Conservation (phyloP, 2,797 vertebrate genomes). For the Rhabdophis nuchalis region DNA sequence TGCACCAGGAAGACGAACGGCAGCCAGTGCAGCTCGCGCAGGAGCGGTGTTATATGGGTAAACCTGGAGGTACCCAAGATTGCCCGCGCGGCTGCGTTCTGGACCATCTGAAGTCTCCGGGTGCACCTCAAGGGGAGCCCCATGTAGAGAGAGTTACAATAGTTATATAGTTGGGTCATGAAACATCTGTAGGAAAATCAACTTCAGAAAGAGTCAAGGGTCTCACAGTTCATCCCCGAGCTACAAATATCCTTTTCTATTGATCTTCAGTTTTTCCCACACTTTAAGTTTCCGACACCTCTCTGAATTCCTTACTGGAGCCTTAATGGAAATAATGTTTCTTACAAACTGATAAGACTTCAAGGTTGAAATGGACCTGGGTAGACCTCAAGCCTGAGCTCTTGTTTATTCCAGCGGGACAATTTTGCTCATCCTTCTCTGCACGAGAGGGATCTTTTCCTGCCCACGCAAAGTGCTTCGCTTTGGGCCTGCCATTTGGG, state of each 20-base stretch:
- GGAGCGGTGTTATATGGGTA: too few relatives aligned
- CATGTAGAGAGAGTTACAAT: too few relatives aligned
- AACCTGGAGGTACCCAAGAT: too few relatives aligned
- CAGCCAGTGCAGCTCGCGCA: too few relatives aligned
- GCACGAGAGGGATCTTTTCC: neutral
- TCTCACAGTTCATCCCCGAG: neutral
- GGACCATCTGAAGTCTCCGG: too few relatives aligned
- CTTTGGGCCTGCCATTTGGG: conserved; percentile 29
- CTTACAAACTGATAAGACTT: conserved; percentile 14
- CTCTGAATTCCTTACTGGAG: neutral
- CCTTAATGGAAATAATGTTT: neutral
- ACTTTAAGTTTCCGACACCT: neutral
- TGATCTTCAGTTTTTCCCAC: neutral
- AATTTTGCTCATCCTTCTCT: neutral
- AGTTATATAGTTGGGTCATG: neutral
- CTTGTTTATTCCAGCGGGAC: neutral
- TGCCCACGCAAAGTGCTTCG: conserved; percentile 8
- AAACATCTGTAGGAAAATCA: neutral
- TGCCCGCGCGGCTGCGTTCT: too few relatives aligned
- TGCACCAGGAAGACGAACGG: too few relatives aligned
- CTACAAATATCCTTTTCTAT: neutral
- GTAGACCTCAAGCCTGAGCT: neutral
- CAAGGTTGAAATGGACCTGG: neutral
- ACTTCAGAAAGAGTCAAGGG: neutral
- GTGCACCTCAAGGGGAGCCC: too few relatives aligned